Conservation (phyloP, 1,140 invertebrate species). For the Drosophila elegans region DNA sequence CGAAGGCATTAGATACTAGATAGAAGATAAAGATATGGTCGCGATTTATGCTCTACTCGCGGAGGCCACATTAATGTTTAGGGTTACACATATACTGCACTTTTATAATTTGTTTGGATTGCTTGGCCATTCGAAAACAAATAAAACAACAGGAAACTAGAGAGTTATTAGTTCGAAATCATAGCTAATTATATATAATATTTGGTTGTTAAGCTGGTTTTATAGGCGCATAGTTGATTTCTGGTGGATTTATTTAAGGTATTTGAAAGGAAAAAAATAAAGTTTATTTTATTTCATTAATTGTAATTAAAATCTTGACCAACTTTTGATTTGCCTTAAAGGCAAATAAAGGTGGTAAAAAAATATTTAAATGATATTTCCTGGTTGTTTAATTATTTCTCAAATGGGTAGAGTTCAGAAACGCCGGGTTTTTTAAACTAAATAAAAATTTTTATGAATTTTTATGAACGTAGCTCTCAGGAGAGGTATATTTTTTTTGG, state of each 20-base stretch:
- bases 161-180: neutral
- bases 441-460: too few relatives aligned
- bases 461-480: too few relatives aligned
- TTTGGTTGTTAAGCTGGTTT: neutral
- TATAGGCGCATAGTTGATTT: neutral
- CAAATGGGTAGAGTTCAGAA: too few relatives aligned
- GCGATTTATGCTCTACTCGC: slow-evolving; percentile 22
- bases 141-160: neutral
- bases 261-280: neutral
- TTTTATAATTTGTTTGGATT: slow-evolving; percentile 20
- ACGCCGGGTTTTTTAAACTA: too few relatives aligned
- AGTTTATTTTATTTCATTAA: too few relatives aligned
- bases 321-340: too few relatives aligned
- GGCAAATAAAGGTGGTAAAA: too few relatives aligned
- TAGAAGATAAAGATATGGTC: slow-evolving; percentile 35
- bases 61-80: slow-evolving; percentile 2
- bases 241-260: neutral
- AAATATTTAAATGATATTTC: too few relatives aligned
- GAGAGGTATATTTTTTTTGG: too few relatives aligned
- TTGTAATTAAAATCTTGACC: too few relatives aligned
- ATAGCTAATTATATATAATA: neutral
- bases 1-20: slow-evolving; percentile 41
- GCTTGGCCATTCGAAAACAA: neutral
- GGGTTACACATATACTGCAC: slow-evolving; percentile 6
- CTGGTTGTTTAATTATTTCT: too few relatives aligned